Evolutionary conservation across 2,888 invertebrate species (phyloP).

Genomic region (Corbicula japonica): DNA sequence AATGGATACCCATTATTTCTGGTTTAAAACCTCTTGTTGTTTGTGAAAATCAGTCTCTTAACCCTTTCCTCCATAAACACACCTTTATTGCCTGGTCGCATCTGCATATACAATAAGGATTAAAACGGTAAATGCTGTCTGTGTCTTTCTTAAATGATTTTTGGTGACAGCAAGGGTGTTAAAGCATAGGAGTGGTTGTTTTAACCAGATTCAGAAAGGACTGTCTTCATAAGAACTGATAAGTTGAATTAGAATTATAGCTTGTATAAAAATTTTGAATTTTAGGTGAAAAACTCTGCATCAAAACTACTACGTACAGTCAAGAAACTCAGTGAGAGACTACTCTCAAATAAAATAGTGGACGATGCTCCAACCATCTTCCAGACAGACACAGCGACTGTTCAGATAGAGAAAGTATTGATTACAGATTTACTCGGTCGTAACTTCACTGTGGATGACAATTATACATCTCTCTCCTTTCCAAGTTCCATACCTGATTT

Average conservation of each 20-base stretch:
- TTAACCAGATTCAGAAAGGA: no score
- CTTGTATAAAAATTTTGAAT: background rate
- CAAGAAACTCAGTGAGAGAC: constrained; percentile 31
- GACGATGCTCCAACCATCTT: constrained; percentile 40
- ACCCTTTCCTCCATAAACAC: no score
- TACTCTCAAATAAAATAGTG: constrained; percentile 33
- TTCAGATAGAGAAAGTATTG: constrained; percentile 34
- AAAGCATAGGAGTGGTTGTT: no score
- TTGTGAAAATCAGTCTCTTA: no score
- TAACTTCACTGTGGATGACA: background rate
- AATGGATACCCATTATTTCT: no score
- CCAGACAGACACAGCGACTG: constrained; percentile 42
- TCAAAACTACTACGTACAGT: constrained; percentile 46
- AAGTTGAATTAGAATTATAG: background rate
- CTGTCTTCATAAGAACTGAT: no score
- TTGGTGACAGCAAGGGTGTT: no score
- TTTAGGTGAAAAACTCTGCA: constrained; percentile 43
- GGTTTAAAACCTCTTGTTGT: no score
- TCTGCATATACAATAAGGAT: no score
- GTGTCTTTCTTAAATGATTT: no score
- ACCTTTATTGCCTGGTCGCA: no score
- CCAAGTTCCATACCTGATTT: background rate
- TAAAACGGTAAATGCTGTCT: no score
- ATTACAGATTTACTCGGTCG: background rate
- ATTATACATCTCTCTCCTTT: constrained; percentile 3